Percentiles rank a stretch among this genome's conserved stretches.
These are phyloP conservation scores for Papilio demoleus DNA, from an alignment of 2,888 invertebrate species.

Conservation along the genomic window DNA sequence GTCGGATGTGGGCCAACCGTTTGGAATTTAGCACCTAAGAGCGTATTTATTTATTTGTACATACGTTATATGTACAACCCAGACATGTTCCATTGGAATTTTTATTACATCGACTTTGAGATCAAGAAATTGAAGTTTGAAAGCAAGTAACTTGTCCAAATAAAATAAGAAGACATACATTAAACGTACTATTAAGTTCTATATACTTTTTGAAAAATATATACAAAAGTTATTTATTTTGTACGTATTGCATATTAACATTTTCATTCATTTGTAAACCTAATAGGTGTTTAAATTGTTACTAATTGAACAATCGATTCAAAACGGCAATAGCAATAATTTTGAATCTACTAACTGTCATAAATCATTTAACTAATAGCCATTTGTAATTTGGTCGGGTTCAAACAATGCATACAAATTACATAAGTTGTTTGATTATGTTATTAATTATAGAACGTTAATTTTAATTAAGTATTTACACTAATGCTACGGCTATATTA, in stretches of 20 bases:
- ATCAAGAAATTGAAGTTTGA: not conserved
- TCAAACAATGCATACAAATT: conserved; percentile 4
- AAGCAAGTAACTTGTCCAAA: too few species aligned
- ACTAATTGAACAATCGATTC: conserved; percentile 8
- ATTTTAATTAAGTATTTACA: too few species aligned
- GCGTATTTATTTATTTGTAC: conserved; percentile 22
- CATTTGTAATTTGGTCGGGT: conserved; percentile 21
- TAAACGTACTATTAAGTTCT: too few species aligned
- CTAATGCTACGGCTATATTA: too few species aligned
- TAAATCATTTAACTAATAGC: conserved; percentile 27
- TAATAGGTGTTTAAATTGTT: not conserved
- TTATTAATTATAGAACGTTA: not conserved
- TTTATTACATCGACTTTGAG: not conserved
- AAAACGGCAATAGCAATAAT: conserved; percentile 13
- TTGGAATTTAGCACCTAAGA: conserved; percentile 37
- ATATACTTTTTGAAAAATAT: too few species aligned
- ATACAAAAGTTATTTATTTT: too few species aligned
- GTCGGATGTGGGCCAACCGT: conserved; percentile 58
- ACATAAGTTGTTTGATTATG: conserved; percentile 1
- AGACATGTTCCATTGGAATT: not conserved
- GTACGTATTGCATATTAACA: too few species aligned
- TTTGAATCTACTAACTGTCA: not conserved
- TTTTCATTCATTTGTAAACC: not conserved
- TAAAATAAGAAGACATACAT: not conserved
- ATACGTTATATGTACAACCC: conserved; percentile 1